Base-by-base conservation (phyloP, 2,888 invertebrate species). In the Lepeophtheirus nordmannii region DNA sequence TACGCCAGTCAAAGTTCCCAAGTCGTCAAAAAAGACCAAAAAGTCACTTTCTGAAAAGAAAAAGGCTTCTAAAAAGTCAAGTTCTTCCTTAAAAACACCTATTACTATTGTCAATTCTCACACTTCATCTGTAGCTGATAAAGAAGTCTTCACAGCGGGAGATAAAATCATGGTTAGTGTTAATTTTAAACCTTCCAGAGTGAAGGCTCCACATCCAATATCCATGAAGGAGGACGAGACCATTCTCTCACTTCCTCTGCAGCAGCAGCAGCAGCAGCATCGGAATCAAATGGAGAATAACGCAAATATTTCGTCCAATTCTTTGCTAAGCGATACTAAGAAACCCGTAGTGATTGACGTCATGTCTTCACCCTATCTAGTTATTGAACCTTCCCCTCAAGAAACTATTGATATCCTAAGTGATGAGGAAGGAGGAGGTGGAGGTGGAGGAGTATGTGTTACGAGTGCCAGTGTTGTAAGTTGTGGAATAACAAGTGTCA, bases 101-200 rank as follows among this genome's bases (percentile, higher is more conserved):
- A n/a, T 37, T n/a, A 37, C 61, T 38, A 40, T 38, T 22, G 40
- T 62, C 9, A 22, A 20, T 2, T 46, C 22, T 22, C 41, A 22
- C 23, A 20, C 63, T 17, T 40, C 39, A 12, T 53, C 63, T 23
- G 37, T 56, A 10, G 63, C 56, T n/a, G 56, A 7, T 1, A 91
- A 91, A 75, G 90, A 90, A 77, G 89, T 92, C 3, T 91, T 89
- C 74, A 89, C 91, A 0, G 89, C 90, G 12, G 91, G 91, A 3
- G 89, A 91, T 76, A 91, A 90, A 74, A 91, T 92, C 72, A 81
- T 92, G 69, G 90, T 92, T 12, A 90, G 89, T 76, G 89, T 92
- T 20, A 90, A 89, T 75, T 92, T 91, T 76, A 85, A 56, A 20
- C 39, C 62, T 40, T 22, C 30, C n/a, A n/a, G 30, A 14, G 38